Evolutionary conservation across 2,113 vertebrate species (phyloP), one percentile per base, ranked within the genome.

Genomic region (Alexandromys fortis): DNA sequence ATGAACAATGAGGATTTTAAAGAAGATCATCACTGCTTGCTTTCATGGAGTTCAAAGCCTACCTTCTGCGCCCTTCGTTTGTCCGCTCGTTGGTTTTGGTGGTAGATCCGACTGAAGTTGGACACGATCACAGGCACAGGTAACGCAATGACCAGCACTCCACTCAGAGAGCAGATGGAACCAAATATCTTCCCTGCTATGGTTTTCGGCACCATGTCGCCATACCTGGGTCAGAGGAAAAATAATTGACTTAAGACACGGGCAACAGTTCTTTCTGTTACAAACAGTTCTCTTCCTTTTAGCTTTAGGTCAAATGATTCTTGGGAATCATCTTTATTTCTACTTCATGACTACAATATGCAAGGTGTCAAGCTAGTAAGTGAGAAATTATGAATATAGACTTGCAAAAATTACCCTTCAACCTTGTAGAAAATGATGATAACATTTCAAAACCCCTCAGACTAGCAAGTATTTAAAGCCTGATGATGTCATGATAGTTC

Each of bases 31-130:
- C 75, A 3, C 52, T 38, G 58, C 49, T 22, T 7, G 52, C 16
- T 30, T 7, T 26, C 61, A 3, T 3, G 38, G n/a, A 49, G 58
- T 24, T 28, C 67, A 82, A 58, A 30, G 78, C 97, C 96, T 98
- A 99, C 99, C 99, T 99, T 99, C 94, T 99, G 99, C 1, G 99
- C 99, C 61, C 98, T 99, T 22, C 99, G 99, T 97, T 99, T 99
- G 98, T 99, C 99, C 4, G 99, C 99, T 26, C 99, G 98, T 98
- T 99, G 99, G 82, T 99, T 99, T 98, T 99, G 99, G 97, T 99
- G 99, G 98, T 99, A 99, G 97, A 99, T 99, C 3, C 99, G 99
- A 97, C 99, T 99, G 98, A 99, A 99, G 98, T 99, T 99, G 97
- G 99, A 99, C 67, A 99, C 99, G 65, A 99, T 99, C 95, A 99